These are phyloP conservation scores for Chlorops oryzae DNA, from an alignment of 1,140 invertebrate species.

Conservation along the genomic window DNA sequence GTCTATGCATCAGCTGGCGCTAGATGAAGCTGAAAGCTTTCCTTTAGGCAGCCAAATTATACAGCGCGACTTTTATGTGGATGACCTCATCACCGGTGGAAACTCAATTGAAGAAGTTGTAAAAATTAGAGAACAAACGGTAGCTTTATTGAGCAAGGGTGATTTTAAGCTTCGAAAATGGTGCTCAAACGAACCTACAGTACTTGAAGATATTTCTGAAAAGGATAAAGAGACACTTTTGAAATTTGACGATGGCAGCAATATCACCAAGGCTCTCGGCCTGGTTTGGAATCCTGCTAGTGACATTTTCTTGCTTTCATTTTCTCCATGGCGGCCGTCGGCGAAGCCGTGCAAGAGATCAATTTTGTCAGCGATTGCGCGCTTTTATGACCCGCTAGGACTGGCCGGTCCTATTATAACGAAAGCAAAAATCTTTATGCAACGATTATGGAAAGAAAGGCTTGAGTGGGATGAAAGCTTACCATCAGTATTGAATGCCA, in stretches of 20 bases:
- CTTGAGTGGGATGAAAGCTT: constrained; percentile 4
- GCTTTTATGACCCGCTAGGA: constrained; percentile 6
- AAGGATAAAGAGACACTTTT: constrained; percentile 6
- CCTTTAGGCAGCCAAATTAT: too few relatives aligned
- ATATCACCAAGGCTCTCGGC: constrained; percentile 8
- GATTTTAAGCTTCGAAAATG: constrained; percentile 46
- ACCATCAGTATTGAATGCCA: not conserved
- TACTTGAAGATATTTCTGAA: not conserved
- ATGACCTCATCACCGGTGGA: too few relatives aligned
- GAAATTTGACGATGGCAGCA: constrained; percentile 12
- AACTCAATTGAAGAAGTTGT: not conserved
- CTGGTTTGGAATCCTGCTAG: constrained; percentile 10
- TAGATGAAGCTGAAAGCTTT: constrained; percentile 19
- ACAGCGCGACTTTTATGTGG: too few relatives aligned
- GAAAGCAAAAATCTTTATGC: constrained; percentile 6
- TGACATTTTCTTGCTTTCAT: constrained; percentile 6
- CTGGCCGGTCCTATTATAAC: constrained; percentile 1
- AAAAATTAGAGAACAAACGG: constrained; percentile 21
- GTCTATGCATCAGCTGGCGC: constrained; percentile 1
- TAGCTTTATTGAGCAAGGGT: too few relatives aligned
- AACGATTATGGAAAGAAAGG: constrained; percentile 1
- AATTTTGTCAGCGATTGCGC: constrained; percentile 1
- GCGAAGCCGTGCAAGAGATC: not conserved
- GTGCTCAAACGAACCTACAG: constrained; percentile 30
- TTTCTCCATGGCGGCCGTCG: not conserved